Evolutionary conservation across 1,140 invertebrate species (phyloP).

Genomic region (Bombus polaris): DNA sequence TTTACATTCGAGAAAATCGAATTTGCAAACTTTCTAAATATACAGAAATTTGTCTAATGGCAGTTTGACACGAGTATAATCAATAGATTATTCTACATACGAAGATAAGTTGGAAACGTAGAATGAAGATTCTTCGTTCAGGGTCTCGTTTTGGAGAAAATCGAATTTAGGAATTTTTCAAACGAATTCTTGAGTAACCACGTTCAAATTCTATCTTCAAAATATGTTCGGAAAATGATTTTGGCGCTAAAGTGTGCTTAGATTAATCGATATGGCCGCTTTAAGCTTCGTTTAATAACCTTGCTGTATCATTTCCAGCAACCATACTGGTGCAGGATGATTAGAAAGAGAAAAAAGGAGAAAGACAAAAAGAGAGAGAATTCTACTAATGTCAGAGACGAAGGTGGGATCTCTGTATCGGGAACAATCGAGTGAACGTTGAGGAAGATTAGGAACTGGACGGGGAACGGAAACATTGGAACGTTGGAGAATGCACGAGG

Average conservation of each 20-base stretch:
- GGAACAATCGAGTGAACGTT: constrained; percentile 12
- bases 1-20: too few relatives aligned
- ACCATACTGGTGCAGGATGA: background rate
- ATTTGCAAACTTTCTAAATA: too few relatives aligned
- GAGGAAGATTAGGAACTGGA: constrained; percentile 2
- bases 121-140: too few relatives aligned
- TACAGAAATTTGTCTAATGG: too few relatives aligned
- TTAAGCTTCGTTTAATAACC: background rate
- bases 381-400: background rate
- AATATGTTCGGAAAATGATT: background rate
- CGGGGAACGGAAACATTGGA: background rate
- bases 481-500: background rate
- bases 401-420: background rate
- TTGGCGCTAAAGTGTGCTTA: background rate
- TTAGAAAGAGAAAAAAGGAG: background rate
- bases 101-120: too few relatives aligned
- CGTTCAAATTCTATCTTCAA: too few relatives aligned
- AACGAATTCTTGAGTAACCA: too few relatives aligned
- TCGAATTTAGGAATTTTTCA: too few relatives aligned
- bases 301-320: background rate
- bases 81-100: too few relatives aligned
- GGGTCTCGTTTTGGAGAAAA: too few relatives aligned
- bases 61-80: too few relatives aligned
- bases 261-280: background rate
- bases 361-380: background rate